Evolutionary conservation across 2,888 invertebrate species (phyloP), one percentile per base, ranked within the genome.

Genomic region (Polietes domitor): DNA sequence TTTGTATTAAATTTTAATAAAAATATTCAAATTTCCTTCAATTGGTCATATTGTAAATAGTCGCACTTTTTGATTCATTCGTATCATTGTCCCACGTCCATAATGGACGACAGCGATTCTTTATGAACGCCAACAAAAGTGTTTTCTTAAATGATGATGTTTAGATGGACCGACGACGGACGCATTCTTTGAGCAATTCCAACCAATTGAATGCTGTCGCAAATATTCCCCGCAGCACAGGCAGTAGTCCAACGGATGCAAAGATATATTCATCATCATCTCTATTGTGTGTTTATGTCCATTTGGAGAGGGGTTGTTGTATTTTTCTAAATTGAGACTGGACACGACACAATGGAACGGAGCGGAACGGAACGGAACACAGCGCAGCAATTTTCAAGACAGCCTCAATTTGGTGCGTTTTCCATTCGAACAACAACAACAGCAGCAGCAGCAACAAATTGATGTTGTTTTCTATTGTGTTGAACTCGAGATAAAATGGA

Each of bases 151-250:
- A 26, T 26, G 26, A 26, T 26, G 26, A 58, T 58, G 26, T 26
- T 58, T 58, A 26, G 26, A 15, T n/a, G 15, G 3, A 1, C 15
- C 6, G 7, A n/a, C 7, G n/a, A 28, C 21, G 24, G 68, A 68
- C 37, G 65, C 68, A 68, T 41, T 41, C 21, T 73, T 73, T 73
- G 21, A 73, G 41, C 58, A 73, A 55, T 73, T 73, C 24, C 73
- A 41, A 21, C n/a, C 73, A 73, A 73, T 73, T 68, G 68, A 24
- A 43, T 24, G 21, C 19, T n/a, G 32, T 6, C 65, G 37, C 65
- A 65, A 37, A 5, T 55, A 55, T 24, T 7, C 24, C 24, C 21
- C n/a, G n/a, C n/a, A n/a, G n/a, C n/a, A n/a, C n/a, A n/a, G n/a
- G n/a, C 21, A 21, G 55, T 6, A 47, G n/a, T 47, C 15, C 68